These are phyloP conservation scores for Vanessa cardui DNA, from an alignment of 2,888 invertebrate species.

Conservation along the genomic window DNA sequence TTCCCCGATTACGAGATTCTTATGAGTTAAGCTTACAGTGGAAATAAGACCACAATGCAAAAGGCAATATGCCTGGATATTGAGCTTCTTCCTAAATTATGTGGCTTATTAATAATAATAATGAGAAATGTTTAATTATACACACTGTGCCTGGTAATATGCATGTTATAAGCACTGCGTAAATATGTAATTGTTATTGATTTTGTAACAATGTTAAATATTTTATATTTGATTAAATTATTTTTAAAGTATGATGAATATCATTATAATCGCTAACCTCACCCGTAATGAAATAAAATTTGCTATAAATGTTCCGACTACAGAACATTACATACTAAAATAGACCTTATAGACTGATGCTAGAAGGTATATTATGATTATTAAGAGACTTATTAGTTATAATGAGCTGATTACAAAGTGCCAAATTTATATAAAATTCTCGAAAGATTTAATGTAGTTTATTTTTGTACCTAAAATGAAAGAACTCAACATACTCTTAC, in stretches of 20 bases:
- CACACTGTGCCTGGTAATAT: constrained; percentile 48
- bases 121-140: constrained; percentile 29
- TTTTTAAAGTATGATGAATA: constrained; percentile 40
- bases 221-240: constrained; percentile 51
- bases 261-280: constrained; percentile 81
- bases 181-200: constrained; percentile 43
- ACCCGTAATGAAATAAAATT: too few species aligned
- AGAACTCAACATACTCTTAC: too few species aligned
- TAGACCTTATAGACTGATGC: too few species aligned
- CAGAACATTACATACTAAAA: too few species aligned
- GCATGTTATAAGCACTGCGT: constrained; percentile 50
- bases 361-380: too few species aligned
- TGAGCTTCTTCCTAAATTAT: constrained; percentile 15
- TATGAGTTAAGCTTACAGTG: constrained; percentile 58
- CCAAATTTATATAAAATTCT: too few species aligned
- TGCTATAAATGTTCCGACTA: too few species aligned
- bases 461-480: too few species aligned
- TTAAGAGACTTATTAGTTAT: too few species aligned
- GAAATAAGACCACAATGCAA: constrained; percentile 12
- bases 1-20: constrained; percentile 93
- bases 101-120: constrained; percentile 22
- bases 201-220: constrained; percentile 41
- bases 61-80: constrained; percentile 1
- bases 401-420: too few species aligned
- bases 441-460: too few species aligned